A percentile compares a stretch with the other conserved stretches of the same genome.
Evolutionary conservation across 2,888 invertebrate genomes (phyloP).

Genomic region (Pecten maximus): DNA sequence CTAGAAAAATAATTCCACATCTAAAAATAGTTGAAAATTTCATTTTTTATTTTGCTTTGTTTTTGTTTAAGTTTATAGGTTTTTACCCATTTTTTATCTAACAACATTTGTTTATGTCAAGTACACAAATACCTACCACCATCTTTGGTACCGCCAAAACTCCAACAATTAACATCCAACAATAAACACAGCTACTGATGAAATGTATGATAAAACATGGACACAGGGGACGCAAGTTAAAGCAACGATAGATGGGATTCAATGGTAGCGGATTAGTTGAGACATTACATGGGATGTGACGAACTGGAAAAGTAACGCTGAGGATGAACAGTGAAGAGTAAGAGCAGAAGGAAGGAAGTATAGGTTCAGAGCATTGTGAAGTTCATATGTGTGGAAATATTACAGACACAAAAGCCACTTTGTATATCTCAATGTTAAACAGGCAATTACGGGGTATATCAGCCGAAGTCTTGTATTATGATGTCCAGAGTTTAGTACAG

Average conservation of each 20-base stretch:
- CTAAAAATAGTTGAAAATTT: neutral
- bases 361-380: too few species aligned
- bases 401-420: neutral
- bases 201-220: neutral
- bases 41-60: neutral
- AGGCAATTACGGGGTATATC: neutral
- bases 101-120: neutral
- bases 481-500: too few species aligned
- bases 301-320: neutral
- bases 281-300: neutral
- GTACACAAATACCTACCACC: neutral
- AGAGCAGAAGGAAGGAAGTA: neutral
- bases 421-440: neutral
- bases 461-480: too few species aligned
- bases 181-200: neutral
- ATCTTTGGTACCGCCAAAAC: neutral
- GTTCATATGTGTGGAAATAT: neutral
- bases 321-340: neutral
- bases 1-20: constrained; percentile 15
- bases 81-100: neutral
- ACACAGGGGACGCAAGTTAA: neutral
- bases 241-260: neutral
- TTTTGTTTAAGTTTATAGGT: neutral
- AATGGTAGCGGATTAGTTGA: neutral
- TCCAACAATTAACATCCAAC: neutral